Conservation (phyloP, 2,888 invertebrate genomes). For the Mythimna impura region DNA sequence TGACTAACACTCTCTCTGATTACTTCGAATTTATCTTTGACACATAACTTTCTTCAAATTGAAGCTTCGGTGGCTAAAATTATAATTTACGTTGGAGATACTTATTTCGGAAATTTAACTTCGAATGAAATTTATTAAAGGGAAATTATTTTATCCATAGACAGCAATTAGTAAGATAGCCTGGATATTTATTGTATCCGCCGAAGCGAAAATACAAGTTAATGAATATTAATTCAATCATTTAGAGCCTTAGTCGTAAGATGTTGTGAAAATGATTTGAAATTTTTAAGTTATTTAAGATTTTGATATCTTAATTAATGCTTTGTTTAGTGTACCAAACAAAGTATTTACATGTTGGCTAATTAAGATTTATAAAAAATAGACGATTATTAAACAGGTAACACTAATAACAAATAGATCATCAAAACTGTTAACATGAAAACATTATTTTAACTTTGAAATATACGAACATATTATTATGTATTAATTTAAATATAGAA, state of each 20-base stretch:
- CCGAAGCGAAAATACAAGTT: constrained; percentile 47
- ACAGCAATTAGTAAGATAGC: constrained; percentile 57
- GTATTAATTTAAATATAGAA: no score
- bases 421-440: no score
- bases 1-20: constrained; percentile 51
- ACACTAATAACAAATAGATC: no score
- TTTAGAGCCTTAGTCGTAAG: not conserved
- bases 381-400: no score
- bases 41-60: constrained; percentile 54
- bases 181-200: constrained; percentile 58
- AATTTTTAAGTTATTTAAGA: not conserved
- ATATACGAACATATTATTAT: no score
- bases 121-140: constrained; percentile 59
- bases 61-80: constrained; percentile 42
- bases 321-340: not conserved
- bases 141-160: constrained; percentile 57
- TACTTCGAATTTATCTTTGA: constrained; percentile 52
- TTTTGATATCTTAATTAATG: not conserved
- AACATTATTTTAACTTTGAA: no score
- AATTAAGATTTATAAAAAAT: no score
- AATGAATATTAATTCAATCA: constrained; percentile 51
- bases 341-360: no score
- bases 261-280: constrained; percentile 19
- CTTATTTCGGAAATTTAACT: constrained; percentile 56
- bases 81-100: constrained; percentile 50